phyloP scores from a whole-genome alignment of 1,140 invertebrate species.

The Drosophila quadrilineata region DNA sequence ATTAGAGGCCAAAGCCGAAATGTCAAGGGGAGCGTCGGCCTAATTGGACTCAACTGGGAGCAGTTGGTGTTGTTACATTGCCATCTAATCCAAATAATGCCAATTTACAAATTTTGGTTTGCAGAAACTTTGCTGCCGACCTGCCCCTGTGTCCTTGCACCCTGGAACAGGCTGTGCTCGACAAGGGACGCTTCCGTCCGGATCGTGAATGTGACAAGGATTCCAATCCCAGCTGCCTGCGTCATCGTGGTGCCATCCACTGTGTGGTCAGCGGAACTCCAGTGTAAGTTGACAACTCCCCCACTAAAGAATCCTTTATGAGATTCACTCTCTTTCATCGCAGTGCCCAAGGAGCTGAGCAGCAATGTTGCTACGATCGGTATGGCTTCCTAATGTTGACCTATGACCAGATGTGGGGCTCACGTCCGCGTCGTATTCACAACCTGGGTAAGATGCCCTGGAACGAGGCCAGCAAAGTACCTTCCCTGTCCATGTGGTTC shows the following conservation, averaged over 20 bases:
- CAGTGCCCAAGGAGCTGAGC: conserved; percentile 92
- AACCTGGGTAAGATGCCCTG: conserved; percentile 95
- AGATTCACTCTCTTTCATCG: neutral
- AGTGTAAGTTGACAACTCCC: conserved; percentile 85
- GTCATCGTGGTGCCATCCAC: conserved; percentile 93
- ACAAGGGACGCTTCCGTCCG: conserved; percentile 95
- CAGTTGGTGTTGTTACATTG: neutral
- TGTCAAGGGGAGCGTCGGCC: conserved; percentile 2
- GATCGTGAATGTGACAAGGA: conserved; percentile 96
- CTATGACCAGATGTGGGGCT: conserved; percentile 97
- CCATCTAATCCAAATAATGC: conserved; percentile 12
- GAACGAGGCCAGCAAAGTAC: conserved; percentile 95
- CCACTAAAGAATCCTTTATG: conserved; percentile 59
- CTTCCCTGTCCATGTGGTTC: conserved; percentile 96
- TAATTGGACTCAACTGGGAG: conserved; percentile 49
- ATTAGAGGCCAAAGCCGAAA: too few relatives aligned
- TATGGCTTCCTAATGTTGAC: conserved; percentile 95
- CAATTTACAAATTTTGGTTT: conserved; percentile 56
- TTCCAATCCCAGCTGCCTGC: conserved; percentile 93
- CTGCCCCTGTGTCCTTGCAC: conserved; percentile 95
- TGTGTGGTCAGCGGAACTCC: conserved; percentile 96
- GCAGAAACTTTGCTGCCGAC: conserved; percentile 93
- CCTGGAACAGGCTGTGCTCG: conserved; percentile 92
- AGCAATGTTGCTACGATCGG: conserved; percentile 98
- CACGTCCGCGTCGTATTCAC: conserved; percentile 92